Evolutionary conservation across 2,113 vertebrate genomes (phyloP).

Genomic region (Mixornis gularis): DNA sequence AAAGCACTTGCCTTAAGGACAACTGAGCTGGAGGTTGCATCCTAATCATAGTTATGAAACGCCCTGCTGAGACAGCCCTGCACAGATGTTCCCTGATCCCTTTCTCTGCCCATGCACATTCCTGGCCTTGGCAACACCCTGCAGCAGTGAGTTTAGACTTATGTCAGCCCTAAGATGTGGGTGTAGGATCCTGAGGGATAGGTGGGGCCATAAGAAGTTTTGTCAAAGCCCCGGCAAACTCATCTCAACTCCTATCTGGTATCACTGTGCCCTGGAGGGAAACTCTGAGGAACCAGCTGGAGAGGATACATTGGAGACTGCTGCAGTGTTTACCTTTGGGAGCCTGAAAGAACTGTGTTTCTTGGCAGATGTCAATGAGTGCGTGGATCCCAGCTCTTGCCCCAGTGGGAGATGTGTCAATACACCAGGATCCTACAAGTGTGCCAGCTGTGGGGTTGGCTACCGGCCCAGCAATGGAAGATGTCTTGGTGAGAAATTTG

Average conservation of each 20-base stretch:
- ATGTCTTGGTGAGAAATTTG: slow-evolving; percentile 81
- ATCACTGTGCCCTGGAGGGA: background rate
- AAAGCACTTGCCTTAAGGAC: slow-evolving; percentile 6
- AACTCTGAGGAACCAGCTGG: background rate
- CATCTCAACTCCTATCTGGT: background rate
- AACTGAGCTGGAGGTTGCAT: slow-evolving; percentile 21
- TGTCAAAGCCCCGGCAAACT: background rate
- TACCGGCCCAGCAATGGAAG: slow-evolving; percentile 72
- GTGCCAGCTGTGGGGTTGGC: slow-evolving; percentile 80
- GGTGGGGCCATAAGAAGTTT: background rate
- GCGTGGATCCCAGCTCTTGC: slow-evolving; percentile 76
- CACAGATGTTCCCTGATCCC: slow-evolving; percentile 14
- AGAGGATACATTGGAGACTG: background rate
- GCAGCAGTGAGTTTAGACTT: background rate
- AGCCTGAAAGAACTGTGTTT: slow-evolving; percentile 49
- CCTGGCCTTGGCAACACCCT: slow-evolving; percentile 15
- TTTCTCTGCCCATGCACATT: background rate
- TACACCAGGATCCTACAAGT: slow-evolving; percentile 80
- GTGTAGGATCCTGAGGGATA: background rate
- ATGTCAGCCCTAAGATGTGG: background rate
- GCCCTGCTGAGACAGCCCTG: background rate
- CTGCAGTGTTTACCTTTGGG: background rate
- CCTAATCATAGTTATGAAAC: background rate
- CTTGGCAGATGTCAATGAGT: slow-evolving; percentile 82
- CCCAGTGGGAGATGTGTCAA: slow-evolving; percentile 78